A percentile compares a stretch with the other conserved stretches of the same genome.
phyloP scores from a whole-genome alignment of 2,888 invertebrate species.

The Athalia circularis region DNA sequence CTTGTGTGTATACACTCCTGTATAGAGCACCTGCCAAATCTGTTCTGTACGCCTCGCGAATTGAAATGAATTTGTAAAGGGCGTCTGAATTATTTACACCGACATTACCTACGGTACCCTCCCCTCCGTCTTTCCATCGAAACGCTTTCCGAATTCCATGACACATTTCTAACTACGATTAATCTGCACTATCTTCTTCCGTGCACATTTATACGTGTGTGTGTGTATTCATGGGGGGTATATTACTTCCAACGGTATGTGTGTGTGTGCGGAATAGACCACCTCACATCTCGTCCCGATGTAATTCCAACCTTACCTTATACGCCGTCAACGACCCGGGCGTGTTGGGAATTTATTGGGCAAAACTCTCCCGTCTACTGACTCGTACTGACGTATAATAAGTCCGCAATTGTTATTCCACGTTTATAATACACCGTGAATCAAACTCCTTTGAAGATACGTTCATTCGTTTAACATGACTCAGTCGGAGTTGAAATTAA shows the following conservation, averaged over 20 bases:
- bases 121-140: conserved; percentile 18
- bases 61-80: conserved; percentile 51
- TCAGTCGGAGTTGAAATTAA: too few species aligned
- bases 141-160: conserved; percentile 1
- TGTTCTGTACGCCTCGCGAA: conserved; percentile 59
- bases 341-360: too few species aligned
- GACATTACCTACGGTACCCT: neutral
- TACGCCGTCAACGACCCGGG: too few species aligned
- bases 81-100: conserved; percentile 30
- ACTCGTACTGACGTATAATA: too few species aligned
- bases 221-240: neutral
- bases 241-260: neutral
- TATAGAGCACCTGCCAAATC: conserved; percentile 55
- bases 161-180: neutral
- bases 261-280: neutral
- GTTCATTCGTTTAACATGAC: too few species aligned
- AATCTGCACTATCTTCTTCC: conserved; percentile 7
- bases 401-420: too few species aligned
- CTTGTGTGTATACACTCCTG: conserved; percentile 36
- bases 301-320: too few species aligned
- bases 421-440: too few species aligned
- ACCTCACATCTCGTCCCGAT: too few species aligned
- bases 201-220: neutral
- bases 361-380: too few species aligned
- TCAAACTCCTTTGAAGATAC: too few species aligned